These are phyloP conservation scores for Lasioglossum vierecki DNA, from an alignment of 2,888 invertebrate genomes.

Conservation along the genomic window DNA sequence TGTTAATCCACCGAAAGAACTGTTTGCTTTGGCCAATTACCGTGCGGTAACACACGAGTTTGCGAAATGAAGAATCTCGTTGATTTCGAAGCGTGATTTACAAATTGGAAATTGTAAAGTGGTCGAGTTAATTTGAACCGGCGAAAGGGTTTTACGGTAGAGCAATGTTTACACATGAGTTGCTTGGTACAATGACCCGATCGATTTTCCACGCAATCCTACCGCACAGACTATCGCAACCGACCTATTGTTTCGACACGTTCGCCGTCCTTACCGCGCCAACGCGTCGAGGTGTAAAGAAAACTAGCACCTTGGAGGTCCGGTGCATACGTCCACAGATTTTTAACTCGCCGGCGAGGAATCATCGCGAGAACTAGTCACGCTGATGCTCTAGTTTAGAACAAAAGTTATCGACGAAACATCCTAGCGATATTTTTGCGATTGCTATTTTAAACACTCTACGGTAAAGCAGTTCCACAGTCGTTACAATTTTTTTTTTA, in stretches of 20 bases:
- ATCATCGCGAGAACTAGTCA: neutral
- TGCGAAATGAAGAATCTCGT: neutral
- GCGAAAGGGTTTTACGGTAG: neutral
- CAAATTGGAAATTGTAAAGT: neutral
- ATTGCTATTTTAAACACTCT: neutral
- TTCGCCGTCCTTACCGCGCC: neutral
- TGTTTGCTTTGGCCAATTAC: neutral
- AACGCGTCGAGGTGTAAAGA: neutral
- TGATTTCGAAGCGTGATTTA: neutral
- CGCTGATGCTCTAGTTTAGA: neutral
- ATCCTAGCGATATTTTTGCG: neutral
- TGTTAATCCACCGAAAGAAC: neutral
- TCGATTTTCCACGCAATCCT: constrained; percentile 9
- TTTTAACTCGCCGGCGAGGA: neutral
- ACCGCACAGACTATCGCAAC: neutral
- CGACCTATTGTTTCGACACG: neutral
- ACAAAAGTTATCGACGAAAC: neutral
- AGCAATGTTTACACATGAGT: constrained; percentile 5
- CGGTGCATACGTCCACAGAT: neutral
- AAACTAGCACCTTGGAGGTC: neutral
- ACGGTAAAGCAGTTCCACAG: neutral
- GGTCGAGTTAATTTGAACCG: neutral
- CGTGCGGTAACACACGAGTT: neutral
- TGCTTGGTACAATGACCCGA: constrained; percentile 9
- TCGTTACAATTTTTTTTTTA: neutral